Percentiles rank a stretch among this genome's conserved stretches.
phyloP scores from a whole-genome alignment of 2,113 vertebrate genomes.

The Physeter macrocephalus region DNA sequence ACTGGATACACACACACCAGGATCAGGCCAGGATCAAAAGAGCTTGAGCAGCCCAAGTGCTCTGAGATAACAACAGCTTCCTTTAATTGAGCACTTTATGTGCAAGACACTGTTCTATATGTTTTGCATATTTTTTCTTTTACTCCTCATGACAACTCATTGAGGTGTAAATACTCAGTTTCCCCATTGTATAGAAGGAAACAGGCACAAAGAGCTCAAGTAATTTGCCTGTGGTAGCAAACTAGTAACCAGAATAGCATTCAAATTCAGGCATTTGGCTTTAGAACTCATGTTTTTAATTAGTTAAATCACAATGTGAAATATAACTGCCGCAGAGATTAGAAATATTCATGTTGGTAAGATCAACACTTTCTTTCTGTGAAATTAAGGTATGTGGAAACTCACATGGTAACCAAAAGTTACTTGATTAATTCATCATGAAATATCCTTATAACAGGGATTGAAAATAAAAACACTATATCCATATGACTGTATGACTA shows the following conservation, averaged over 20 bases:
- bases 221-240: background rate
- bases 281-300: constrained; percentile 8
- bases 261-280: background rate
- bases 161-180: background rate
- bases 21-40: background rate
- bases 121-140: background rate
- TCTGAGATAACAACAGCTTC: background rate
- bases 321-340: background rate
- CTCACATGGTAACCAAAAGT: background rate
- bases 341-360: background rate
- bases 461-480: background rate
- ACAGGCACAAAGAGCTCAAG: background rate
- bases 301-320: background rate
- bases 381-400: background rate
- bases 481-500: background rate
- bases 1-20: background rate
- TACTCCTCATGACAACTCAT: background rate
- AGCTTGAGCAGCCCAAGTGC: background rate
- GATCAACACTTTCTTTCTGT: background rate
- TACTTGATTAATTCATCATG: background rate
- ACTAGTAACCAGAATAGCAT: background rate
- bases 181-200: background rate
- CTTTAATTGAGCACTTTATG: background rate
- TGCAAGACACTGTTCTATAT: background rate
- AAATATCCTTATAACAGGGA: background rate